Evolutionary conservation across 2,113 vertebrate species (phyloP).

Genomic region (Tachysurus vachellii): DNA sequence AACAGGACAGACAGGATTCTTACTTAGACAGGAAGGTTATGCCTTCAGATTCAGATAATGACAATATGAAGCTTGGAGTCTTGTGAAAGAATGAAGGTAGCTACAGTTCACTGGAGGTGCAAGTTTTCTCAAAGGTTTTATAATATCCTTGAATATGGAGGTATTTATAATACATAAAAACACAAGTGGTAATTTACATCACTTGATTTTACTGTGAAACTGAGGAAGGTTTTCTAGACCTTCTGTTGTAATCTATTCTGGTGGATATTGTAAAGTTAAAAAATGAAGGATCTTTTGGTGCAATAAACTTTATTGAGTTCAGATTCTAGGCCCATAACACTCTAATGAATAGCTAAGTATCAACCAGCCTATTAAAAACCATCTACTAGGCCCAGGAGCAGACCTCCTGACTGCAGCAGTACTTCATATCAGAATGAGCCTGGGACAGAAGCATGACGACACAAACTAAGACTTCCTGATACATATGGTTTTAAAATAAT

Average conservation of each 20-base stretch:
- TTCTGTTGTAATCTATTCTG: neutral
- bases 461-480: slow-evolving; percentile 17
- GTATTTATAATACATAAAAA: slow-evolving; percentile 5
- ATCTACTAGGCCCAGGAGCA: slow-evolving; percentile 36
- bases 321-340: slow-evolving; percentile 49
- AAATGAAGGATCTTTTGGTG: slow-evolving; percentile 25
- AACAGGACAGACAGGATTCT: slow-evolving; percentile 42
- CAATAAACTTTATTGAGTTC: slow-evolving; percentile 48
- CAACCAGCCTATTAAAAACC: slow-evolving; percentile 50
- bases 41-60: neutral
- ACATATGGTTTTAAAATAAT: neutral
- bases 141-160: neutral
- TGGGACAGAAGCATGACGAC: slow-evolving; percentile 16
- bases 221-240: neutral
- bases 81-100: neutral
- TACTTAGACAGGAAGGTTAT: neutral
- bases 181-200: slow-evolving; percentile 1
- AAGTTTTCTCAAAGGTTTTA: neutral
- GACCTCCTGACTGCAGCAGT: slow-evolving; percentile 30
- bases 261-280: neutral
- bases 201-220: slow-evolving; percentile 15
- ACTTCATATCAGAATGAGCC: slow-evolving; percentile 22
- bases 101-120: neutral
- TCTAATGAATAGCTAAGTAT: slow-evolving; percentile 53
- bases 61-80: neutral